These are phyloP conservation scores for Amphiprion clarkii DNA, from an alignment of 2,797 vertebrate species.

Conservation along the genomic window DNA sequence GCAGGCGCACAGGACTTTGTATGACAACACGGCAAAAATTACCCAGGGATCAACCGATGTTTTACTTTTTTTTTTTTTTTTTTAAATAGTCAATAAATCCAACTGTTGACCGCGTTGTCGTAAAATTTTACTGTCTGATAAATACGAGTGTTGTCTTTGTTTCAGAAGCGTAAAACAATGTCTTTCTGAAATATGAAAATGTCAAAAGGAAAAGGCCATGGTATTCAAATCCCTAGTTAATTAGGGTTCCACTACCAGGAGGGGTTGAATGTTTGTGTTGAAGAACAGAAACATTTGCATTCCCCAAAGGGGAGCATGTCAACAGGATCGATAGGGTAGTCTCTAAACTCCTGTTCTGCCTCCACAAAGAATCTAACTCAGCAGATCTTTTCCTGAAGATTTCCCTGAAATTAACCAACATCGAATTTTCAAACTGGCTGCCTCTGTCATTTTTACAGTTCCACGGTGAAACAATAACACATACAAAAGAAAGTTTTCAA, in stretches of 20 bases:
- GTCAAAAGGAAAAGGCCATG: slow-evolving; percentile 80
- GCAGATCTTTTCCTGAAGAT: slow-evolving; percentile 70
- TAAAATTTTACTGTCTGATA: slow-evolving; percentile 45
- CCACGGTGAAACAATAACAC: slow-evolving; percentile 15
- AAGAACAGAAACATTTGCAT: slow-evolving; percentile 82
- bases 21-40: slow-evolving; percentile 13
- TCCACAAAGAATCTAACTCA: slow-evolving; percentile 68
- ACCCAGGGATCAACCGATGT: slow-evolving; percentile 22
- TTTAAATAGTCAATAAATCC: slow-evolving; percentile 30
- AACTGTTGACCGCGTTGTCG: slow-evolving; percentile 33
- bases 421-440: slow-evolving; percentile 38
- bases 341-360: slow-evolving; percentile 64
- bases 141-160: slow-evolving; percentile 67
- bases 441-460: slow-evolving; percentile 40
- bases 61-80: slow-evolving; percentile 7
- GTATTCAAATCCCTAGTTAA: slow-evolving; percentile 82
- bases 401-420: slow-evolving; percentile 61
- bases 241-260: slow-evolving; percentile 76
- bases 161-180: slow-evolving; percentile 65
- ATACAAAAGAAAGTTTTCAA: slow-evolving; percentile 3
- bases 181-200: slow-evolving; percentile 80
- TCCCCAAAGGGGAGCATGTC: slow-evolving; percentile 77
- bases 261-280: slow-evolving; percentile 77
- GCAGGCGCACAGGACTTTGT: slow-evolving; percentile 35
- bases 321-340: slow-evolving; percentile 82